These are phyloP conservation scores for Glaucidium brasilianum DNA, from an alignment of 2,113 vertebrate genomes.

Conservation along the genomic window DNA sequence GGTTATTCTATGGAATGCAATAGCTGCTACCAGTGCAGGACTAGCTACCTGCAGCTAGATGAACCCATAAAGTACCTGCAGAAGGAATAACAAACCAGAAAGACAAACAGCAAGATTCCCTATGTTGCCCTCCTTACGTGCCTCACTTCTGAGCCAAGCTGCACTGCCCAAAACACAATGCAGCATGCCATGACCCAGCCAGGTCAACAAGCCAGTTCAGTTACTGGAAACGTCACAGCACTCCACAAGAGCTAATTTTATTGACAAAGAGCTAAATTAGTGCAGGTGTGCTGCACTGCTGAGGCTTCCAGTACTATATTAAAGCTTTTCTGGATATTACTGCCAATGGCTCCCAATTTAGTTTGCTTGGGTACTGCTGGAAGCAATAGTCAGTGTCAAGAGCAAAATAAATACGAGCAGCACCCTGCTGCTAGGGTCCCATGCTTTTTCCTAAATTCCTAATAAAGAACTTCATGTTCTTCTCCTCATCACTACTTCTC, in stretches of 20 bases:
- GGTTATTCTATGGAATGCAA: not conserved
- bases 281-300: not conserved
- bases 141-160: not conserved
- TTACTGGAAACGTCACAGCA: not conserved
- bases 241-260: not conserved
- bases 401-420: not conserved
- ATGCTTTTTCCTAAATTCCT: not conserved
- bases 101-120: not conserved
- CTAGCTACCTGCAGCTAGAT: not conserved
- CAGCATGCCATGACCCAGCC: not conserved
- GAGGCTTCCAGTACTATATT: not conserved
- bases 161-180: not conserved
- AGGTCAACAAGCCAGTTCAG: not conserved
- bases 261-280: constrained; percentile 31
- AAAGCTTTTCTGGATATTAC: not conserved
- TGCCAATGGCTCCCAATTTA: not conserved
- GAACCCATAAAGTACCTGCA: not conserved
- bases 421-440: not conserved
- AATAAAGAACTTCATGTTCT: not conserved
- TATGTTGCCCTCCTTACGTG: accelerated
- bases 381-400: not conserved
- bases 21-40: not conserved
- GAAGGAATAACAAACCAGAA: not conserved
- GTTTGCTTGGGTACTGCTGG: not conserved
- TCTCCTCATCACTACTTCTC: not conserved